phyloP scores from a whole-genome alignment of 1,140 invertebrate species.

The honey bee (Apis mellifera) region DNA sequence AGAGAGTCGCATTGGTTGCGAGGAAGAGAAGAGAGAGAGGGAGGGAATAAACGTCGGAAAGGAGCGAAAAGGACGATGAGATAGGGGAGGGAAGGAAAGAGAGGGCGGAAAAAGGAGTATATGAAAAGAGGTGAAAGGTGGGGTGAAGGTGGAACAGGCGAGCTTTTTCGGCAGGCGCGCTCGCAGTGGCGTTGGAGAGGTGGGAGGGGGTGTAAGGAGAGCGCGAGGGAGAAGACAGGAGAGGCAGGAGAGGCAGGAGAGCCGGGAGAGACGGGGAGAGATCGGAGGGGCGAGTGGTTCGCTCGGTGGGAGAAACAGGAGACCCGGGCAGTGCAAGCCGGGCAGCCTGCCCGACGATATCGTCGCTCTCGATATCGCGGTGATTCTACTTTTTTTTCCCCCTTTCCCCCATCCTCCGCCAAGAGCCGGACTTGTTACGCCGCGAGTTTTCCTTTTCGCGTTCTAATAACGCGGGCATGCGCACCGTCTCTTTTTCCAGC shows the following conservation, averaged over 20 bases:
- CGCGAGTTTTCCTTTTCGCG: slow-evolving; percentile 10
- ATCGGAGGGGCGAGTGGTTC: slow-evolving; percentile 43
- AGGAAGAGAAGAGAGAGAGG: not conserved
- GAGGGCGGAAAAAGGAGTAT: slow-evolving; percentile 6
- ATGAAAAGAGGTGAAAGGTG: slow-evolving; percentile 31
- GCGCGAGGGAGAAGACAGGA: slow-evolving; percentile 26
- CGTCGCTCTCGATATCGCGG: slow-evolving; percentile 60
- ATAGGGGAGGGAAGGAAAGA: not conserved
- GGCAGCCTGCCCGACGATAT: slow-evolving; percentile 79
- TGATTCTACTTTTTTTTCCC: slow-evolving; percentile 35
- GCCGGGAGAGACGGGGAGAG: slow-evolving; percentile 46
- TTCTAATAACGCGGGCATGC: slow-evolving; percentile 16
- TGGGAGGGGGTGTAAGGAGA: slow-evolving; percentile 59
- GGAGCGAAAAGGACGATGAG: too few relatives aligned
- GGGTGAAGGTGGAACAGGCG: slow-evolving; percentile 62
- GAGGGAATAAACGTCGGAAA: too few relatives aligned
- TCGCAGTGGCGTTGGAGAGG: not conserved
- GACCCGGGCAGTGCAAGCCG: slow-evolving; percentile 81
- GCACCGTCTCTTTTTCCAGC: not conserved
- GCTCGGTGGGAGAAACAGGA: slow-evolving; percentile 72
- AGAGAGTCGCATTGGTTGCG: not conserved
- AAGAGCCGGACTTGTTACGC: not conserved
- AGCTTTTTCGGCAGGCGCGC: slow-evolving; percentile 47
- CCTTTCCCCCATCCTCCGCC: slow-evolving; percentile 14
- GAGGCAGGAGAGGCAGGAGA: slow-evolving; percentile 28